A percentile compares a stretch with the other conserved stretches of the same genome.
These are phyloP conservation scores for Hippocampus barbouri DNA, from an alignment of 2,113 vertebrate genomes.

Conservation along the genomic window DNA sequence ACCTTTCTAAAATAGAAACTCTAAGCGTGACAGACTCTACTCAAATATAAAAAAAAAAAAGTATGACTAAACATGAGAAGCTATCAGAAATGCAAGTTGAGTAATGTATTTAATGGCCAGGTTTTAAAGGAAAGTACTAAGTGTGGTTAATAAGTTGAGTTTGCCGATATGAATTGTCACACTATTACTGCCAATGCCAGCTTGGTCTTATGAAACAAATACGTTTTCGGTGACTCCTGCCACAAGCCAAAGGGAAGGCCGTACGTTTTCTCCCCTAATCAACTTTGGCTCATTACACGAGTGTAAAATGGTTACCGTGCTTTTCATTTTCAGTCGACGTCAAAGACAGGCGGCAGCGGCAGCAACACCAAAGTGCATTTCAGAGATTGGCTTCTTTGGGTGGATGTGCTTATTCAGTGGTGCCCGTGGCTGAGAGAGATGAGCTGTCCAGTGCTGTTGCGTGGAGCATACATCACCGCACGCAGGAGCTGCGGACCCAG, in stretches of 20 bases:
- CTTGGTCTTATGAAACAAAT: background rate
- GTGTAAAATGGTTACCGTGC: conserved; percentile 33
- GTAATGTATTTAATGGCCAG: conserved; percentile 17
- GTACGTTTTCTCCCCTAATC: conserved; percentile 7
- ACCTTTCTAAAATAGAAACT: no score
- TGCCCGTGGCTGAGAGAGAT: conserved; percentile 59
- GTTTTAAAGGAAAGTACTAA: conserved; percentile 31
- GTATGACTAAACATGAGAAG: no score
- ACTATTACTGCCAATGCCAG: conserved; percentile 1
- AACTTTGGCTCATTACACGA: conserved; percentile 22
- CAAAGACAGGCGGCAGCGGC: conserved; percentile 21
- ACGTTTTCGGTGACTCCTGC: conserved; percentile 3
- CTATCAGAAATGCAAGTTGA: background rate
- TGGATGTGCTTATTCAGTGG: conserved; percentile 58
- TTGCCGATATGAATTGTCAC: conserved; percentile 15
- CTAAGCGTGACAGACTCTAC: no score
- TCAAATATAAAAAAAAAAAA: background rate
- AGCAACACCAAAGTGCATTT: conserved; percentile 47
- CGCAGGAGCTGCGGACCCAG: conserved; percentile 28
- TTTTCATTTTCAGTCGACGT: conserved; percentile 27
- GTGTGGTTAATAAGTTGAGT: background rate
- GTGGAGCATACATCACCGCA: conserved; percentile 62
- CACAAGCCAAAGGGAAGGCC: conserved; percentile 24
- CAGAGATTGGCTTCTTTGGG: conserved; percentile 47
- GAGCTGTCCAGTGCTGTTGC: conserved; percentile 60